These are phyloP conservation scores for Colistium nudipinnis DNA, from an alignment of 2,113 vertebrate genomes.

Conservation along the genomic window DNA sequence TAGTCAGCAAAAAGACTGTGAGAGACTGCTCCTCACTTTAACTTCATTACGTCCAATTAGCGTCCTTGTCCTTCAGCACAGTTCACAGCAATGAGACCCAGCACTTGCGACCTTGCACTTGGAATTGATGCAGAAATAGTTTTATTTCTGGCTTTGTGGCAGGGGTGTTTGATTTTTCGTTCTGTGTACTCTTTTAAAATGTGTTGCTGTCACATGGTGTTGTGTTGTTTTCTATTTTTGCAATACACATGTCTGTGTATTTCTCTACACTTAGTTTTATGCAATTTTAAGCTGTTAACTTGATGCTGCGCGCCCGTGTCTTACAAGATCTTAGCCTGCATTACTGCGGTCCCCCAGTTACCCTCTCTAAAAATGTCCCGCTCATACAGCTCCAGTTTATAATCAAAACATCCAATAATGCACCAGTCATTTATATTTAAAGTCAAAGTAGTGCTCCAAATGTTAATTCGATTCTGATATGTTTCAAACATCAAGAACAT, in stretches of 20 bases:
- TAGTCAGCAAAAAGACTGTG: conserved; percentile 48
- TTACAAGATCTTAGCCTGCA: neutral
- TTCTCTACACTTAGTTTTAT: neutral
- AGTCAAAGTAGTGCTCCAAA: neutral
- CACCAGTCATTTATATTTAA: neutral
- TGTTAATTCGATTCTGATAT: neutral
- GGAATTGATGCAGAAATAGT: neutral
- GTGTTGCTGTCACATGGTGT: neutral
- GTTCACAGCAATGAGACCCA: conserved; percentile 8
- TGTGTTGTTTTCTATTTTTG: no score
- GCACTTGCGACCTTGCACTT: neutral
- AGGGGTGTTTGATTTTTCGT: neutral
- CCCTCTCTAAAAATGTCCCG: neutral
- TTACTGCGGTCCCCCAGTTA: neutral
- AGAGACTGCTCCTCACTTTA: conserved; percentile 21
- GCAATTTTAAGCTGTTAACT: neutral
- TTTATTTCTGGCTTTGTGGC: neutral
- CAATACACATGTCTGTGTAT: neutral
- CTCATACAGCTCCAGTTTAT: neutral
- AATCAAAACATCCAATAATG: neutral
- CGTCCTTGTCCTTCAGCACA: conserved; percentile 37
- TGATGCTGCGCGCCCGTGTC: neutral
- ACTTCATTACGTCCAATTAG: conserved; percentile 59
- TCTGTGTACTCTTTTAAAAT: neutral
- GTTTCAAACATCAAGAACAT: neutral